Percentiles rank a stretch among this genome's conserved stretches.
Conservation (phyloP, 2,888 invertebrate species). For the Nymphalis c-album region DNA sequence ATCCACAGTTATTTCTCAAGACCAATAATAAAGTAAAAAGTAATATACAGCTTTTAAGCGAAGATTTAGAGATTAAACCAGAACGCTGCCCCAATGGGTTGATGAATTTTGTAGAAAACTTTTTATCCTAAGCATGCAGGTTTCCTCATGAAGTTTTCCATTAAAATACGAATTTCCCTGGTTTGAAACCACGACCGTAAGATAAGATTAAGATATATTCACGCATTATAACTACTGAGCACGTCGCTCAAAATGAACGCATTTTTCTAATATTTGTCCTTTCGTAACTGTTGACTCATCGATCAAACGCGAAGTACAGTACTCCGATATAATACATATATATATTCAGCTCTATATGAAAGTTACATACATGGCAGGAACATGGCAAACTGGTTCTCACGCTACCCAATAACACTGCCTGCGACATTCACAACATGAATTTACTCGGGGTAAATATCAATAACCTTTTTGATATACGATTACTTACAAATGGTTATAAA, state of each 20-base stretch:
- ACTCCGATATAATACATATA: conserved; percentile 40
- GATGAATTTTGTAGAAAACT: no score
- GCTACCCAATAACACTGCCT: conserved; percentile 42
- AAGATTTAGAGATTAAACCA: no score
- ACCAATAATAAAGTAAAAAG: no score
- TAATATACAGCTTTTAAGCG: no score
- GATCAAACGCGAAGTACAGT: conserved; percentile 60
- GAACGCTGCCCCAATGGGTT: no score
- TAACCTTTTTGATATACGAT: conserved; percentile 13
- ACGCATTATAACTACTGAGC: no score
- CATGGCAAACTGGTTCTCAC: conserved; percentile 48
- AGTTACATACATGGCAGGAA: conserved; percentile 45
- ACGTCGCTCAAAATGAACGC: conserved; percentile 41
- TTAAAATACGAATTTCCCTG: no score
- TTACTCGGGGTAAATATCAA: conserved; percentile 23
- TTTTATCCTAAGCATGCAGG: no score
- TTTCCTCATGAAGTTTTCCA: no score
- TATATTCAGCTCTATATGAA: conserved; percentile 45
- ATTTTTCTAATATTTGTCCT: conserved; percentile 50
- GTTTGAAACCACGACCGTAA: no score
- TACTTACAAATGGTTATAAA: conserved; percentile 1
- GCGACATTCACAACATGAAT: conserved; percentile 43
- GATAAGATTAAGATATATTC: no score
- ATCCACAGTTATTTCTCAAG: not conserved
- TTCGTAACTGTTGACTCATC: conserved; percentile 64